Conservation (phyloP, 1,140 invertebrate genomes). For the Camponotus pennsylvanicus region DNA sequence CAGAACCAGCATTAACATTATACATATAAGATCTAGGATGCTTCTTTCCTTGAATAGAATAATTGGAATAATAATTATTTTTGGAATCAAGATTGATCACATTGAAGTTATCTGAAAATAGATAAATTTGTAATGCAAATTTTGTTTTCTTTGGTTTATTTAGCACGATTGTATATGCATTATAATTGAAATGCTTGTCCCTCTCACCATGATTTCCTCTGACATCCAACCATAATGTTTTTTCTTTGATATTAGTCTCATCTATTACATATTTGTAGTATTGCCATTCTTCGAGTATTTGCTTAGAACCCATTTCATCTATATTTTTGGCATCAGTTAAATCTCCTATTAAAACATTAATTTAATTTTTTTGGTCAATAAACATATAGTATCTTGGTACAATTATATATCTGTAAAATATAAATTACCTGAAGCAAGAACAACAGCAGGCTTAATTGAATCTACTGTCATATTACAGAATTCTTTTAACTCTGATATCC, state of each 20-base stretch:
- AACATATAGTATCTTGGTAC: background rate
- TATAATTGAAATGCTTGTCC: background rate
- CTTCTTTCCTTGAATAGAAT: conserved; percentile 92
- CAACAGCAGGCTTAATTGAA: conserved; percentile 92
- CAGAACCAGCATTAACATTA: conserved; percentile 86
- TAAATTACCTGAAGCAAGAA: conserved; percentile 91
- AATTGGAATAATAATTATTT: conserved; percentile 93
- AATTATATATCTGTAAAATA: conserved; percentile 10
- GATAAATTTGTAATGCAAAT: background rate
- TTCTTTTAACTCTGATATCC: conserved; percentile 92
- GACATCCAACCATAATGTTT: conserved; percentile 95
- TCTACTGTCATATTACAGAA: conserved; percentile 93
- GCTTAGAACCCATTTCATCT: conserved; percentile 93
- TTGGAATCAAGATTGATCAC: conserved; percentile 89
- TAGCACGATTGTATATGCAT: background rate
- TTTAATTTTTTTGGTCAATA: background rate
- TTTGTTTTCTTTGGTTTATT: background rate
- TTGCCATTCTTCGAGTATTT: conserved; percentile 95
- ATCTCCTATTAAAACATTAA: conserved; percentile 88
- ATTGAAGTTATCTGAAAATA: conserved; percentile 95
- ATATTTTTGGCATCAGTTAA: conserved; percentile 95
- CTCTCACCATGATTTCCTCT: conserved; percentile 96
- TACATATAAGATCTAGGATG: conserved; percentile 93
- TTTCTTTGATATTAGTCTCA: conserved; percentile 89
- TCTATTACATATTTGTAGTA: conserved; percentile 92